Percentiles rank a stretch among this genome's conserved stretches.
phyloP scores from a whole-genome alignment of 2,888 invertebrate genomes.

The Craniophora ligustri region DNA sequence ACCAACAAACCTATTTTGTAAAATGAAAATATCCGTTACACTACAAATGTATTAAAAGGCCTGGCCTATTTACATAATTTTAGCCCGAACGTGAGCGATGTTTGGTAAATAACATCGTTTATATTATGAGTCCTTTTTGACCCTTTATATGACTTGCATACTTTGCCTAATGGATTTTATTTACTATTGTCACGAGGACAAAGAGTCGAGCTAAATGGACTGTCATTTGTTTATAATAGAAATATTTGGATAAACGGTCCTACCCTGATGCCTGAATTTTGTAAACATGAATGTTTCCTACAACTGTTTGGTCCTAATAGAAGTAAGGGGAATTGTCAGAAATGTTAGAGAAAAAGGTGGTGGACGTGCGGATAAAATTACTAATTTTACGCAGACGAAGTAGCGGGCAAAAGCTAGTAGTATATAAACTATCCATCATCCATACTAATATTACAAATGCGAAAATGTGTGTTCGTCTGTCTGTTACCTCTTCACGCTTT shows the following conservation, averaged over 20 bases:
- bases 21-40: background rate
- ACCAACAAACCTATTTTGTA: no score
- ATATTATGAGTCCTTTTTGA: slow-evolving; percentile 43
- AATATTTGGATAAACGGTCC: slow-evolving; percentile 15
- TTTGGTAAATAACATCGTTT: slow-evolving; percentile 26
- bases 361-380: no score
- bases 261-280: background rate
- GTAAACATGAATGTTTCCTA: background rate
- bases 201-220: slow-evolving; percentile 21
- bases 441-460: no score
- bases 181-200: slow-evolving; percentile 32
- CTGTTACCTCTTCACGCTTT: no score
- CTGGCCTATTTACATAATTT: slow-evolving; percentile 11
- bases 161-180: slow-evolving; percentile 44
- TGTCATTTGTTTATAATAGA: slow-evolving; percentile 21
- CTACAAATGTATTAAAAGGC: slow-evolving; percentile 3
- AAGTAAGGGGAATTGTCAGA: no score
- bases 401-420: no score
- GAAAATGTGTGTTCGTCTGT: no score
- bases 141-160: slow-evolving; percentile 46
- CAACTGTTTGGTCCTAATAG: no score
- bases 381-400: no score
- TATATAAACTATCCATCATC: no score
- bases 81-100: slow-evolving; percentile 8
- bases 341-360: no score